Evolutionary conservation across 2,888 invertebrate genomes (phyloP).

Genomic region (Pilophorus perplexus): DNA sequence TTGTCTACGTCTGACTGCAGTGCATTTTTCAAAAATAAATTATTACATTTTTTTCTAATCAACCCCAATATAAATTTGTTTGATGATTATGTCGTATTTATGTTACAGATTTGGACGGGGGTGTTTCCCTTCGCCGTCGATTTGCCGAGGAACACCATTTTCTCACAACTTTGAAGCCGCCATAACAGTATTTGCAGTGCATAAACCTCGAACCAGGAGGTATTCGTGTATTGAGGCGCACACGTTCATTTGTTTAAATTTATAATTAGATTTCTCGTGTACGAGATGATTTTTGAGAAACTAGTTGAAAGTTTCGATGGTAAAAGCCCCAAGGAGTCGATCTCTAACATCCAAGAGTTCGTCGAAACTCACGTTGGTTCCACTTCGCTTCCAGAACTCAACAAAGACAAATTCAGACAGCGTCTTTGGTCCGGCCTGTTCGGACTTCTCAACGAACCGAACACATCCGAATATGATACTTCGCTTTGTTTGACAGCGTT

Average conservation of each 20-base stretch:
- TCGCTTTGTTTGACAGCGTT: slow-evolving; percentile 27
- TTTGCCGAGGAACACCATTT: too few species aligned
- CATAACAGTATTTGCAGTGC: too few species aligned
- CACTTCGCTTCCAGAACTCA: slow-evolving; percentile 21
- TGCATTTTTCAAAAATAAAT: too few species aligned
- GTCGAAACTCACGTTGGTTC: background rate
- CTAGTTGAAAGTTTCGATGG: slow-evolving; percentile 7
- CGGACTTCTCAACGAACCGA: slow-evolving; percentile 5
- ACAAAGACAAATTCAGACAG: slow-evolving; percentile 16
- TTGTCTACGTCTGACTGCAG: slow-evolving; percentile 46
- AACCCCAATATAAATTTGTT: too few species aligned
- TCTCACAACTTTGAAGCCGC: too few species aligned
- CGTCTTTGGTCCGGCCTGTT: slow-evolving; percentile 37
- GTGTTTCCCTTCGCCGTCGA: too few species aligned
- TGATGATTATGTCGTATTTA: too few species aligned
- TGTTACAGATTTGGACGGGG: too few species aligned
- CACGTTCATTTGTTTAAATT: too few species aligned
- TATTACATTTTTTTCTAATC: background rate
- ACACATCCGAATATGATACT: background rate
- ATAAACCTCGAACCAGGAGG: too few species aligned
- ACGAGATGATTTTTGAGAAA: slow-evolving; percentile 24
- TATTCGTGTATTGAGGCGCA: too few species aligned
- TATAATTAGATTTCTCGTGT: too few species aligned
- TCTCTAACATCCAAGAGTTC: slow-evolving; percentile 17
- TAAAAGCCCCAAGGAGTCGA: background rate